Conservation (phyloP, 2,888 invertebrate species). For the Hypomecis punctinalis region DNA sequence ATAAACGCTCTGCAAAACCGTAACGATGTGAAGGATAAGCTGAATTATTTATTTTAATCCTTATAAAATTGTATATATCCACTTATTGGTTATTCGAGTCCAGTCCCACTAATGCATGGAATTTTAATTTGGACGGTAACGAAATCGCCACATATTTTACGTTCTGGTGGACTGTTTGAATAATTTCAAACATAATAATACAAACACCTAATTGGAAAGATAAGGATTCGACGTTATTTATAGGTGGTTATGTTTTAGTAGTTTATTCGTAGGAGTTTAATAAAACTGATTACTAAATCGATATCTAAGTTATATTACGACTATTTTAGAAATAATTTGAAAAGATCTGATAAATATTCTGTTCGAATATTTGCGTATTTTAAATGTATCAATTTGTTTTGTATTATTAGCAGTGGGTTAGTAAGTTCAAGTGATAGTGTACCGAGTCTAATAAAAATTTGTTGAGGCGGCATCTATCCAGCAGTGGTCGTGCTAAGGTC, state of each 20-base stretch:
- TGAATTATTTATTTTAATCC: slow-evolving; percentile 42
- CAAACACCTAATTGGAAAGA: slow-evolving; percentile 31
- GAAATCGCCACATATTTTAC: slow-evolving; percentile 30
- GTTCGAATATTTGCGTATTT: too few species aligned
- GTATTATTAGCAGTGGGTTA: too few species aligned
- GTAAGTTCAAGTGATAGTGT: too few species aligned
- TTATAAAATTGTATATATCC: slow-evolving; percentile 46
- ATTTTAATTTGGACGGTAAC: slow-evolving; percentile 55
- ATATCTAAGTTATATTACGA: not conserved
- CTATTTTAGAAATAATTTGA: not conserved
- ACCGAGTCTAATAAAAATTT: too few species aligned
- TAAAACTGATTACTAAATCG: not conserved
- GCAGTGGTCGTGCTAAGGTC: too few species aligned
- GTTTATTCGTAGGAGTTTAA: not conserved
- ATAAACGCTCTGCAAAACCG: slow-evolving; percentile 9
- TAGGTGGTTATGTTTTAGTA: slow-evolving; percentile 2
- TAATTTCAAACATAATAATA: slow-evolving; percentile 41
- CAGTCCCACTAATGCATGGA: slow-evolving; percentile 50
- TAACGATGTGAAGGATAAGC: slow-evolving; percentile 9
- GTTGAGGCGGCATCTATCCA: too few species aligned
- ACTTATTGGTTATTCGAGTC: slow-evolving; percentile 53
- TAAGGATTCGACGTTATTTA: slow-evolving; percentile 35
- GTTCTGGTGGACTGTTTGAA: slow-evolving; percentile 29
- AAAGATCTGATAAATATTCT: too few species aligned
- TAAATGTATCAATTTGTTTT: too few species aligned